phyloP scores from a whole-genome alignment of 2,888 invertebrate genomes.

The Phortica magna region DNA sequence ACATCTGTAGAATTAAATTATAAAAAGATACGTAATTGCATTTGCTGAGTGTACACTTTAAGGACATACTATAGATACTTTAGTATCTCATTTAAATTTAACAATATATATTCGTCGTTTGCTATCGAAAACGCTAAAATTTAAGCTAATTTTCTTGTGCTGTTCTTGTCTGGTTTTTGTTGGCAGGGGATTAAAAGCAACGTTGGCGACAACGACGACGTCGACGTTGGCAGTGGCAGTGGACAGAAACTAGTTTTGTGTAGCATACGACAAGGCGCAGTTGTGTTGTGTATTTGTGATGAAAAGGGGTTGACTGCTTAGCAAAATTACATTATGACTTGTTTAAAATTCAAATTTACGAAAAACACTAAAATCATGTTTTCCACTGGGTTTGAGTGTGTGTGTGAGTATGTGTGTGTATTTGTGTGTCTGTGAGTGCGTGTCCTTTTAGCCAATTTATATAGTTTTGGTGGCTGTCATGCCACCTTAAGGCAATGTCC shows the following conservation, averaged over 20 bases:
- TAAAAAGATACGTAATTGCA: slow-evolving; percentile 25
- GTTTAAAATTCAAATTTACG: slow-evolving; percentile 73
- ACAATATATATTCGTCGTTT: slow-evolving; percentile 44
- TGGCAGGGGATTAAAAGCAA: slow-evolving; percentile 18
- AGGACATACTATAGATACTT: slow-evolving; percentile 53
- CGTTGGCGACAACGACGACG: slow-evolving; percentile 7
- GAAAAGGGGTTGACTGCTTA: slow-evolving; percentile 53
- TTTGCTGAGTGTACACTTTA: neutral
- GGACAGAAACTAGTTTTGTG: slow-evolving; percentile 17
- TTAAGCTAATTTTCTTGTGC: slow-evolving; percentile 63
- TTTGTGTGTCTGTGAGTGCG: neutral
- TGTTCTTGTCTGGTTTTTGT: neutral
- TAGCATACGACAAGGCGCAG: slow-evolving; percentile 1
- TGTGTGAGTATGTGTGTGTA: neutral
- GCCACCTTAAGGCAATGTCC: slow-evolving; percentile 68
- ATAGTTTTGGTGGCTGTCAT: neutral
- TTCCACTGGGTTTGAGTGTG: too few species aligned
- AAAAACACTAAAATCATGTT: slow-evolving; percentile 74
- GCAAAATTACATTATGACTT: slow-evolving; percentile 74
- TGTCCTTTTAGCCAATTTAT: neutral
- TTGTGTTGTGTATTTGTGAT: neutral
- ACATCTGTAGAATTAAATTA: slow-evolving; percentile 4
- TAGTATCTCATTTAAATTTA: slow-evolving; percentile 67
- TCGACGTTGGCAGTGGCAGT: neutral
- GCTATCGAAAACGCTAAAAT: slow-evolving; percentile 21